Conservation (phyloP, 2,888 invertebrate genomes). For the Aphidoletes aphidimyza region DNA sequence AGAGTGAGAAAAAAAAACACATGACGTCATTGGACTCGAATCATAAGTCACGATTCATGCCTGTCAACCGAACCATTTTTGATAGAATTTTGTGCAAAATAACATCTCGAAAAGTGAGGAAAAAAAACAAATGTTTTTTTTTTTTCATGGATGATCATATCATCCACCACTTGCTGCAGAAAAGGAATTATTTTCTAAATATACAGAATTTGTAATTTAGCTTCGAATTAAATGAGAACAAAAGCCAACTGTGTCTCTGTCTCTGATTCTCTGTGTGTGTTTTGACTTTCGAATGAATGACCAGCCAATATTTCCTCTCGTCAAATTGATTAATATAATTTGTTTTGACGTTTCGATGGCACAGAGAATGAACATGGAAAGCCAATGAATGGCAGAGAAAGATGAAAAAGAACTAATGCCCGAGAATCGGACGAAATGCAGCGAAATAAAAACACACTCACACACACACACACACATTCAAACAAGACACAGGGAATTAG, state of each 20-base stretch:
- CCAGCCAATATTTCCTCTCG: slow-evolving; percentile 25
- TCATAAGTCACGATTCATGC: background rate
- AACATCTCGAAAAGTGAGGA: too few relatives aligned
- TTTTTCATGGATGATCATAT: too few relatives aligned
- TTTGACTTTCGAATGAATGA: too few relatives aligned
- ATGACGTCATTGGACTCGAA: slow-evolving; percentile 8
- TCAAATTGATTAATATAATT: slow-evolving; percentile 43
- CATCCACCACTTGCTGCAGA: too few relatives aligned
- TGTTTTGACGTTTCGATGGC: slow-evolving; percentile 7
- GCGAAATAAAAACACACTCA: too few relatives aligned
- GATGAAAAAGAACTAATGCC: slow-evolving; percentile 8
- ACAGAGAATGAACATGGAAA: background rate
- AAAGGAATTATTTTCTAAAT: too few relatives aligned
- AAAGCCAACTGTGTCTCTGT: background rate
- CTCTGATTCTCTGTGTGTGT: too few relatives aligned
- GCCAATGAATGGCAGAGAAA: background rate
- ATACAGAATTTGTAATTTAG: background rate
- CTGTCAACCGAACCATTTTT: background rate
- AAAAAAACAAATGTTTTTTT: too few relatives aligned
- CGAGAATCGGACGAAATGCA: slow-evolving; percentile 44
- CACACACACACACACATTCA: too few relatives aligned
- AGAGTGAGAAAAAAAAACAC: too few relatives aligned
- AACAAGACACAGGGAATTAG: slow-evolving; percentile 49
- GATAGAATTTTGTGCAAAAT: background rate
- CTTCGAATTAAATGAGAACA: background rate